Evolutionary conservation across 2,113 vertebrate species (phyloP).

Genomic region (Sminthopsis crassicaudata): DNA sequence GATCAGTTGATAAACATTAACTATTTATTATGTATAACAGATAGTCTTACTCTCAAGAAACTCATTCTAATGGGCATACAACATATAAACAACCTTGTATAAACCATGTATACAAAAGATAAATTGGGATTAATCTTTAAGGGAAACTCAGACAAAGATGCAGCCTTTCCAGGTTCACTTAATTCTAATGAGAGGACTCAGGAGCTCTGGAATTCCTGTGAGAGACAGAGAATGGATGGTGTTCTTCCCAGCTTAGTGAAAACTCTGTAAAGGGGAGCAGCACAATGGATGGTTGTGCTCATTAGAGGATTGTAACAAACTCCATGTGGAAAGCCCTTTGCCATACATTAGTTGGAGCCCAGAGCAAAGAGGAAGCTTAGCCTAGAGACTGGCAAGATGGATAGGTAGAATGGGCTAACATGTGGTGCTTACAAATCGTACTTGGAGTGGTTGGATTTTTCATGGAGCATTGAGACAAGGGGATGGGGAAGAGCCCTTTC

Average conservation of each 20-base stretch:
- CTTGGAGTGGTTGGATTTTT: not conserved
- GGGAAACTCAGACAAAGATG: conserved; percentile 49
- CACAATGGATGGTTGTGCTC: not conserved
- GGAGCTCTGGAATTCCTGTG: not conserved
- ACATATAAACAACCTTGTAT: not conserved
- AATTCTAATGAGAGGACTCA: not conserved
- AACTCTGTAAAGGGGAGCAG: not conserved
- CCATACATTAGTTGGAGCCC: not conserved
- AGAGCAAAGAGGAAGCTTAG: not conserved
- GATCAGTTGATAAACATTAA: not conserved
- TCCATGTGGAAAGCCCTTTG: not conserved
- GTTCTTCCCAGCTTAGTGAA: not conserved
- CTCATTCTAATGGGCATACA: not conserved
- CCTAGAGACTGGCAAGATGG: not conserved
- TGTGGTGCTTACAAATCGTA: not conserved
- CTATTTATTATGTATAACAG: not conserved
- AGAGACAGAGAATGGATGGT: not conserved
- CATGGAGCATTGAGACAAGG: not conserved
- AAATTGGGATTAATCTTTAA: too few species aligned
- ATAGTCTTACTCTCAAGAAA: not conserved
- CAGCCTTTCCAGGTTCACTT: not conserved
- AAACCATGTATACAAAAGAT: not conserved
- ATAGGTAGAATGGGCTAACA: not conserved
- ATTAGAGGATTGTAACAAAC: not conserved
- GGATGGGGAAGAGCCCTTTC: not conserved